Percentiles rank a stretch among this genome's conserved stretches.
Conservation (phyloP, 30 jellyfish, hydroid and myxozoan species). For the Turritopsis dohrnii region DNA sequence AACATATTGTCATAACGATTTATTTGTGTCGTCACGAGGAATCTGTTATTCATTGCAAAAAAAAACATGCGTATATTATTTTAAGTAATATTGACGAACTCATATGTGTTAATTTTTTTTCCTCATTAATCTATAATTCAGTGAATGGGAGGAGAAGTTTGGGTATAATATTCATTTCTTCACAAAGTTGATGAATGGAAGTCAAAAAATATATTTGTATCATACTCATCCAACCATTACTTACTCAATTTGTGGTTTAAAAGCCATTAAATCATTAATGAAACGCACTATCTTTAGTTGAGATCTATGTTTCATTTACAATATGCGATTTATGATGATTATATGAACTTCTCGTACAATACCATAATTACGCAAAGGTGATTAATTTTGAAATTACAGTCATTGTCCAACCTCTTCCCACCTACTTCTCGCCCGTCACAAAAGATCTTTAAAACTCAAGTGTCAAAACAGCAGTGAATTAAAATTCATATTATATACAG, state of each 20-base stretch:
- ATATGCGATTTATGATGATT: neutral
- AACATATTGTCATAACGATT: neutral
- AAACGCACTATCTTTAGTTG: neutral
- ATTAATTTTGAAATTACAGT: neutral
- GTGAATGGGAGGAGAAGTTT: neutral
- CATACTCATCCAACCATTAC: neutral
- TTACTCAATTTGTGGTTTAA: neutral
- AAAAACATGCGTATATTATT: no score
- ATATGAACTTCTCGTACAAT: neutral
- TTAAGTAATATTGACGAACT: neutral
- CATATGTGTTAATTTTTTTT: neutral
- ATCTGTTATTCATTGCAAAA: neutral
- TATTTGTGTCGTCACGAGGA: neutral
- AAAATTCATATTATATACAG: neutral
- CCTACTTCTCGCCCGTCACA: slow-evolving; percentile 31
- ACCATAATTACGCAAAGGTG: neutral
- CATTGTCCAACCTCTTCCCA: slow-evolving; percentile 32
- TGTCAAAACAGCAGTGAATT: slow-evolving; percentile 4
- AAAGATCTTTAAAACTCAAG: slow-evolving; percentile 7
- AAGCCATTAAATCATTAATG: neutral
- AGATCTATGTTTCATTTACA: neutral
- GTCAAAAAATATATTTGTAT: neutral
- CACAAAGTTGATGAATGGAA: neutral
- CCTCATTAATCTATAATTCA: neutral
- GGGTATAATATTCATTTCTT: neutral